Conservation (phyloP, 1,140 invertebrate species). For the Bombus confusus region DNA sequence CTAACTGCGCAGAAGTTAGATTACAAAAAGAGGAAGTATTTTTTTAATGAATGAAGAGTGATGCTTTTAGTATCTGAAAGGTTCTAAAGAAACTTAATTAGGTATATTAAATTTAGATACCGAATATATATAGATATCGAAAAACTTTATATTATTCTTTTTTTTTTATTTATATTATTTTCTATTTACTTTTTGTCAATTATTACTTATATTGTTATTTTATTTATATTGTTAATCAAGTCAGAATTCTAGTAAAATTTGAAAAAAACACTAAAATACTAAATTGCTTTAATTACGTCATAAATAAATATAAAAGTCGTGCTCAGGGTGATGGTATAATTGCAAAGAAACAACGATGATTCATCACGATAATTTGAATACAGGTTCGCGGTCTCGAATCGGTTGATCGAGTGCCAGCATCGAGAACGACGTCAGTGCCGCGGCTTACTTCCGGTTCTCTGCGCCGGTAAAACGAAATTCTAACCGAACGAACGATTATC, state of each 20-base stretch:
- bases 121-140: neutral
- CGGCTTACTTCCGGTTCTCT: constrained; percentile 39
- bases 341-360: constrained; percentile 26
- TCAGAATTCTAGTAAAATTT: neutral
- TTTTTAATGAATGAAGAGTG: neutral
- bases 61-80: neutral
- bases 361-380: constrained; percentile 50
- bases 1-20: neutral
- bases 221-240: neutral
- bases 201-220: neutral
- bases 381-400: constrained; percentile 50
- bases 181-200: neutral
- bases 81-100: neutral
- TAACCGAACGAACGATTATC: constrained; percentile 39
- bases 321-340: neutral
- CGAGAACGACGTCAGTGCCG: constrained; percentile 31
- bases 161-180: neutral
- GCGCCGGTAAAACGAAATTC: constrained; percentile 37
- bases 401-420: constrained; percentile 51
- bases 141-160: neutral
- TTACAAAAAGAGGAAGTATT: neutral
- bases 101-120: neutral
- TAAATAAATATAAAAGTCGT: neutral
- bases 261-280: neutral
- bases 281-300: neutral